These are phyloP conservation scores for Apomyelois bistriatella DNA, from an alignment of 2,888 invertebrate species.

Conservation along the genomic window DNA sequence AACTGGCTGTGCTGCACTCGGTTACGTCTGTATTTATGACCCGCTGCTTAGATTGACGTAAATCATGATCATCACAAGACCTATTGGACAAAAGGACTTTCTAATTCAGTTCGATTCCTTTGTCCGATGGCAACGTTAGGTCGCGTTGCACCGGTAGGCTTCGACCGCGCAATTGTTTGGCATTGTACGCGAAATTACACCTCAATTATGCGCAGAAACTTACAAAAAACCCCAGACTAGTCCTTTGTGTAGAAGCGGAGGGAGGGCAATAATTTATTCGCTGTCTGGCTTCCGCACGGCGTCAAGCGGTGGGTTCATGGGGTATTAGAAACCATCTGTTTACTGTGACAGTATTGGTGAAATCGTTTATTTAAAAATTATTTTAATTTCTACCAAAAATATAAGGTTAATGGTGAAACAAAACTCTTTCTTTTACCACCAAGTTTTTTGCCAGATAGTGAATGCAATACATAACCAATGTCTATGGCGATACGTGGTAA, in stretches of 20 bases:
- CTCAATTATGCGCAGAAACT: constrained; percentile 61
- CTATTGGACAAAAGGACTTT: constrained; percentile 53
- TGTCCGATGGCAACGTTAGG: constrained; percentile 42
- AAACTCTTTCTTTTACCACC: background rate
- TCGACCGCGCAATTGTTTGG: constrained; percentile 45
- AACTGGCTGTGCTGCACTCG: constrained; percentile 33
- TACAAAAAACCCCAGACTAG: constrained; percentile 45
- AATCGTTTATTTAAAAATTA: constrained; percentile 1
- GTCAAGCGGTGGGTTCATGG: constrained; percentile 41
- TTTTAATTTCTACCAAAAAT: background rate
- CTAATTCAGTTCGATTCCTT: constrained; percentile 53
- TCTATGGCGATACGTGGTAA: constrained; percentile 50
- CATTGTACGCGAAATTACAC: constrained; percentile 64
- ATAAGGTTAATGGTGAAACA: constrained; percentile 4
- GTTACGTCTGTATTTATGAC: constrained; percentile 48
- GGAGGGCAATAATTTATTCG: constrained; percentile 60
- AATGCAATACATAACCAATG: constrained; percentile 28
- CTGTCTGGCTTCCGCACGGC: constrained; percentile 57
- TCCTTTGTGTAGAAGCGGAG: constrained; percentile 51
- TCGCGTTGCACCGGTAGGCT: constrained; percentile 45
- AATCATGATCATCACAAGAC: constrained; percentile 54
- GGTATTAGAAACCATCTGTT: constrained; percentile 41
- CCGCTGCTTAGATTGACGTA: constrained; percentile 53
- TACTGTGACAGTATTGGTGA: constrained; percentile 17
- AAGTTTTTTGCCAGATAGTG: background rate